Base-by-base conservation (phyloP, 2,797 vertebrate species). In the Myotis vivesi region DNA sequence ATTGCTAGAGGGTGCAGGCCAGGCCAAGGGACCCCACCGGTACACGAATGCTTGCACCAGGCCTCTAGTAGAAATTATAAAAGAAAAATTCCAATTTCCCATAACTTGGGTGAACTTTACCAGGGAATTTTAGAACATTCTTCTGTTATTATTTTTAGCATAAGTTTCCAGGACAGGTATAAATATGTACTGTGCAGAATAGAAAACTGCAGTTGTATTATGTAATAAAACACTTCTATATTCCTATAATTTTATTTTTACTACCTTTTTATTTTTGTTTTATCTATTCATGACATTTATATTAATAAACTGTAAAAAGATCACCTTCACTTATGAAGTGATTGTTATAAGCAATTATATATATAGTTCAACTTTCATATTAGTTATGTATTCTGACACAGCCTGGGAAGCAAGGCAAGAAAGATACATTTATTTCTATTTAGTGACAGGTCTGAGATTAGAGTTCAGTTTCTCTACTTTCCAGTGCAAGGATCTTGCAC, bases 311-410 rank as follows among this genome's bases (percentile, higher is more conserved):
- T 57, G 25, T n/a, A 80, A 19, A 66, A 68, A 53, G 3, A 75
- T 10, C 15, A n/a, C 11, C 19, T 87, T 55, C 10, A n/a, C 8
- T 92, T 80, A 23, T 33, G 3, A 82, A 44, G 79, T 46, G 28
- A 62, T 64, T n/a, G 17, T 81, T 62, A 44, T 82, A 82, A 64
- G 8, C 28, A 64, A 57, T 59, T 44, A 44, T 44, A 44, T 11
- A 44, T 33, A 87, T 55, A 73, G 30, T 85, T 88, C 88, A 91
- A 80, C 33, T 93, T 95, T 72, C n/a, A 91, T 16, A 59, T 85
- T 81, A 38, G 20, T 25, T 33, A 62, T 55, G 25, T 55, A 92
- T 94, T n/a, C 6, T 91, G 22, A 71, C 13, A 28, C 19, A 80
- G 17, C 11, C 25, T 19, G 41, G 36, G 11, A 64, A 79, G 8